These are phyloP conservation scores for Melanargia galathea DNA, from an alignment of 2,888 invertebrate species.

Conservation along the genomic window DNA sequence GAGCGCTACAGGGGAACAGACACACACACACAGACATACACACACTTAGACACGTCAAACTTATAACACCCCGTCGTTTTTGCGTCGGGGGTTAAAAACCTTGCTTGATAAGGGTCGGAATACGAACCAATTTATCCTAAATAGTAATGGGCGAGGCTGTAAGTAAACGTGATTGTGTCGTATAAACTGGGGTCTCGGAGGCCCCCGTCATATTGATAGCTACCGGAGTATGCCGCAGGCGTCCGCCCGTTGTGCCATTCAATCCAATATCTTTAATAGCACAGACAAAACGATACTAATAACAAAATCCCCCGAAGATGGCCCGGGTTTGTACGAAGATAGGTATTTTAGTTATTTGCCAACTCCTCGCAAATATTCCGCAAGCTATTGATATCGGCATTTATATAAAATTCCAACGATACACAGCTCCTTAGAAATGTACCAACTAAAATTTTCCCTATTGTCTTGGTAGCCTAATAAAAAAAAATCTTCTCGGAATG, in stretches of 20 bases:
- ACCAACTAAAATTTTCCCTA: not conserved
- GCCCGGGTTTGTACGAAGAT: constrained; percentile 22
- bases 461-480: not conserved
- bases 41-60: too few species aligned
- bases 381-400: not conserved
- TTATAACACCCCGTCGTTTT: too few species aligned
- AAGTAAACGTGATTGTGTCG: constrained; percentile 40
- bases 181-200: constrained; percentile 29
- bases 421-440: not conserved
- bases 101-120: constrained; percentile 30
- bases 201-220: constrained; percentile 38
- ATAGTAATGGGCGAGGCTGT: constrained; percentile 32
- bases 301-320: constrained; percentile 32
- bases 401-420: constrained; percentile 3
- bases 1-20: too few species aligned
- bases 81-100: too few species aligned
- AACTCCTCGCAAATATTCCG: constrained; percentile 4
- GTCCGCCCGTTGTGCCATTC: constrained; percentile 40
- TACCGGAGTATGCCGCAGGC: constrained; percentile 41
- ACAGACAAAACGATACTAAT: constrained; percentile 40
- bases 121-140: constrained; percentile 31
- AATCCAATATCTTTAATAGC: constrained; percentile 40
- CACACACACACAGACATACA: too few species aligned
- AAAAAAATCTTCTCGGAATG: constrained; percentile 38
- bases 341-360: constrained; percentile 28